Evolutionary conservation across 2,888 invertebrate species (phyloP).

Genomic region (Latrodectus hesperus): DNA sequence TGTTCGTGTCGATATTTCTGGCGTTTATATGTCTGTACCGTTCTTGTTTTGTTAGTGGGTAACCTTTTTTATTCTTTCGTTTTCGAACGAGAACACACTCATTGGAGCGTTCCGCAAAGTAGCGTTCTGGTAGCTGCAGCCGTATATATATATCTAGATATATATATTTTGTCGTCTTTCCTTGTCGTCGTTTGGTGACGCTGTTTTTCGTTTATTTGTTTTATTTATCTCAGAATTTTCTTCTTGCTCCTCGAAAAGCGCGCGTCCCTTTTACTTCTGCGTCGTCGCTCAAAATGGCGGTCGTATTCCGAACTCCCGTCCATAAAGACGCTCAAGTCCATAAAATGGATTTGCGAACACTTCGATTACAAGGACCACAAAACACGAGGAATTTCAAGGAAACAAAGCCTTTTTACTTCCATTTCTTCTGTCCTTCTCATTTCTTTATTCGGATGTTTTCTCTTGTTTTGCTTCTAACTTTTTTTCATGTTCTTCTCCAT

Average conservation of each 20-base stretch:
- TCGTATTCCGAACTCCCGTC: conserved; percentile 50
- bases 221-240: conserved; percentile 1
- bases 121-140: conserved; percentile 8
- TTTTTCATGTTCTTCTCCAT: conserved; percentile 27
- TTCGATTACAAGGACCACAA: conserved; percentile 63
- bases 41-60: conserved; percentile 6
- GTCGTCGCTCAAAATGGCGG: conserved; percentile 39
- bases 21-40: conserved; percentile 35
- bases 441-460: not conserved
- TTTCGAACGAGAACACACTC: conserved; percentile 33
- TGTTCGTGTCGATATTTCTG: conserved; percentile 59
- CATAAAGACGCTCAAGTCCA: conserved; percentile 59
- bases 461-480: not conserved
- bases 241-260: not conserved
- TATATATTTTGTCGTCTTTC: conserved; percentile 1
- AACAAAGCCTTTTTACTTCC: conserved; percentile 42
- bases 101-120: conserved; percentile 42
- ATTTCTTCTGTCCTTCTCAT: not conserved
- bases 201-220: not conserved
- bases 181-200: conserved; percentile 11
- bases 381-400: conserved; percentile 46
- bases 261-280: conserved; percentile 25
- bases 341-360: conserved; percentile 67
- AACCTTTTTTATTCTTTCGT: conserved; percentile 7
- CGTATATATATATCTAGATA: not conserved